Percentiles rank a stretch among this genome's conserved stretches.
phyloP scores from a whole-genome alignment of 2,888 invertebrate genomes.

The Crossocerus cetratus region DNA sequence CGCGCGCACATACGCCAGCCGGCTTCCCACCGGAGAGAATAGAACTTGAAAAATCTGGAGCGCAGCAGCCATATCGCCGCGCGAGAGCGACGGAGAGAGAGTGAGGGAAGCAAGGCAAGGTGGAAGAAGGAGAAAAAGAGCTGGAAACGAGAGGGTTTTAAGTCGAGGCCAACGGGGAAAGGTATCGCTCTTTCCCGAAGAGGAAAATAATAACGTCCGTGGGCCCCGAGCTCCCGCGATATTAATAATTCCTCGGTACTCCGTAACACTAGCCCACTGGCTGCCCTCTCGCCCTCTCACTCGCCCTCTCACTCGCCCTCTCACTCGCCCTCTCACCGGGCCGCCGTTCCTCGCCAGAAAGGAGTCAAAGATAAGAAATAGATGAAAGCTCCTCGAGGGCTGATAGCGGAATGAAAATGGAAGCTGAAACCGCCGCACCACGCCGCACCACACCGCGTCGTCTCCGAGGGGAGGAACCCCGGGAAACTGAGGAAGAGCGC shows the following conservation, averaged over 20 bases:
- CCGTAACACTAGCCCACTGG: not conserved
- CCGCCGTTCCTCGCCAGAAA: not conserved
- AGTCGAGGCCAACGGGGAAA: too few relatives aligned
- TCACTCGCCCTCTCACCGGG: too few relatives aligned
- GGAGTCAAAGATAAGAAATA: not conserved
- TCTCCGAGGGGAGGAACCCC: not conserved
- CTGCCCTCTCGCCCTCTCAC: not conserved
- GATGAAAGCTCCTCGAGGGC: not conserved
- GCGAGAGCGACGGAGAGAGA: not conserved
- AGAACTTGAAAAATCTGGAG: not conserved
- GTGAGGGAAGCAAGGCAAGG: too few relatives aligned
- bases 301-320: not conserved
- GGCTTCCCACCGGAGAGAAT: not conserved
- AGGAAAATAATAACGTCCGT: slow-evolving; percentile 30
- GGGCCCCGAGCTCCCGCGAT: slow-evolving; percentile 2
- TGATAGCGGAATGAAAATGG: slow-evolving; percentile 5
- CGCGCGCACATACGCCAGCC: not conserved
- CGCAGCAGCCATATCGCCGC: not conserved
- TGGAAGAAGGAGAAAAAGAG: too few relatives aligned
- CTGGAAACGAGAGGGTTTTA: too few relatives aligned
- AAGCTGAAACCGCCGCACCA: not conserved
- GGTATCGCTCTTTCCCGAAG: slow-evolving; percentile 1
- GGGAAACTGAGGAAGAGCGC: too few relatives aligned
- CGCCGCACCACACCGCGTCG: too few relatives aligned
- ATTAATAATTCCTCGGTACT: slow-evolving; percentile 30